Conservation (phyloP, 2,888 invertebrate genomes). For the Lepidonotus clava region DNA sequence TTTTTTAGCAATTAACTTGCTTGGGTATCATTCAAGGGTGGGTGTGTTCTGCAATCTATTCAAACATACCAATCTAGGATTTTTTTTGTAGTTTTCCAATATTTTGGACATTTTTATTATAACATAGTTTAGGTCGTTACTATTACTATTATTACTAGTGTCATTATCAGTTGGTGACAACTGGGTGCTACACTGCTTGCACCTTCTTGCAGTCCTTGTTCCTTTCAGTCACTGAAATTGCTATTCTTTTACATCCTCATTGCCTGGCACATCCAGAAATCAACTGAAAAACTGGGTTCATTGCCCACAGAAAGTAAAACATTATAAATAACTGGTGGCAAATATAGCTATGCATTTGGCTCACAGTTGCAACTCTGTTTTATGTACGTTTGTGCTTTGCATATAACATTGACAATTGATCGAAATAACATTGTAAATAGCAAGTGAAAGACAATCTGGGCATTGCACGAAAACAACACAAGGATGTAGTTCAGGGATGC, state of each 20-base stretch:
- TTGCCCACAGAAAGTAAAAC: constrained; percentile 28
- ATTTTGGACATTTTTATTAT: too few species aligned
- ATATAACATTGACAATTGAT: background rate
- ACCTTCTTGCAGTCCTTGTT: too few species aligned
- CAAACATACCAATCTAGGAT: background rate
- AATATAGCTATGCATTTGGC: constrained; percentile 13
- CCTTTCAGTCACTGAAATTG: too few species aligned
- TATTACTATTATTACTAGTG: too few species aligned
- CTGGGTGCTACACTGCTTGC: too few species aligned
- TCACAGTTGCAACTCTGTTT: background rate
- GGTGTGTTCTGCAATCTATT: background rate
- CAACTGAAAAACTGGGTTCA: too few species aligned
- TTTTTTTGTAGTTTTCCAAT: too few species aligned
- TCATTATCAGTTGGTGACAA: too few species aligned
- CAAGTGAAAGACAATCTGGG: background rate
- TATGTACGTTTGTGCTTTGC: background rate
- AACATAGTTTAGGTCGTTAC: too few species aligned
- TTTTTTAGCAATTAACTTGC: too few species aligned
- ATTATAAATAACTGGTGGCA: background rate
- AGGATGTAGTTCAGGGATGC: background rate
- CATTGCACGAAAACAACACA: constrained; percentile 19
- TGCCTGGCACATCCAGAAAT: background rate
- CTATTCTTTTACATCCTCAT: too few species aligned
- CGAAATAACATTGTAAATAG: background rate
- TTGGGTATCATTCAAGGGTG: background rate